Conservation (phyloP, 1,140 invertebrate genomes). For the Helicoverpa zea region DNA sequence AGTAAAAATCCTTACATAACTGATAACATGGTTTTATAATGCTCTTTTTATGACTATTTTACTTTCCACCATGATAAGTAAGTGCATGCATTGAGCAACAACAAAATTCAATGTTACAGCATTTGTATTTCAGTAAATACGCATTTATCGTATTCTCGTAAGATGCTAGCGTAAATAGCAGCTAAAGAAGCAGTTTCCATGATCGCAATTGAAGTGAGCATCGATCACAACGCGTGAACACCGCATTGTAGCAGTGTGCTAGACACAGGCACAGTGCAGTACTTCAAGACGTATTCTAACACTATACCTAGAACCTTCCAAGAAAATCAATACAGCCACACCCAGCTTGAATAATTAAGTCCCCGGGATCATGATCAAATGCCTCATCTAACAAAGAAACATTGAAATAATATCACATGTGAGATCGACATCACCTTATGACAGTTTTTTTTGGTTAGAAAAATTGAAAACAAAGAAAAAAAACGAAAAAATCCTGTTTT, state of each 20-base stretch:
- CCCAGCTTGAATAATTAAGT: constrained; percentile 85
- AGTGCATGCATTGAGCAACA: constrained; percentile 36
- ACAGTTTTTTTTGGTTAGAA: constrained; percentile 86
- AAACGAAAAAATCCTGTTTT: constrained; percentile 68
- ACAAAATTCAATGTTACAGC: constrained; percentile 20
- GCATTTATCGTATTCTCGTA: background rate
- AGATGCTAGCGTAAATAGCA: background rate
- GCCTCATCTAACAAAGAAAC: constrained; percentile 64
- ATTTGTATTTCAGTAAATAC: constrained; percentile 11
- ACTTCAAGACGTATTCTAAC: constrained; percentile 77
- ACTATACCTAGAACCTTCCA: constrained; percentile 84
- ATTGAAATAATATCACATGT: constrained; percentile 76
- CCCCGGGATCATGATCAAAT: constrained; percentile 59
- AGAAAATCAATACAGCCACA: constrained; percentile 87
- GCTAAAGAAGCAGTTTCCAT: background rate
- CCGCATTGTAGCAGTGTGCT: constrained; percentile 68
- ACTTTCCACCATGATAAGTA: constrained; percentile 52
- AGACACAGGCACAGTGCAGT: constrained; percentile 75
- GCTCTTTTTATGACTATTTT: constrained; percentile 73
- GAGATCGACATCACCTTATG: constrained; percentile 75
- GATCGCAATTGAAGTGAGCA: background rate
- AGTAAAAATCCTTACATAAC: constrained; percentile 75
- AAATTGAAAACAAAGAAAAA: constrained; percentile 86
- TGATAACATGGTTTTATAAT: constrained; percentile 80
- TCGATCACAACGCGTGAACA: constrained; percentile 48